Evolutionary conservation across 2,113 vertebrate species (phyloP), one percentile per base, ranked within the genome.

Genomic region (Lampris megalopsis): DNA sequence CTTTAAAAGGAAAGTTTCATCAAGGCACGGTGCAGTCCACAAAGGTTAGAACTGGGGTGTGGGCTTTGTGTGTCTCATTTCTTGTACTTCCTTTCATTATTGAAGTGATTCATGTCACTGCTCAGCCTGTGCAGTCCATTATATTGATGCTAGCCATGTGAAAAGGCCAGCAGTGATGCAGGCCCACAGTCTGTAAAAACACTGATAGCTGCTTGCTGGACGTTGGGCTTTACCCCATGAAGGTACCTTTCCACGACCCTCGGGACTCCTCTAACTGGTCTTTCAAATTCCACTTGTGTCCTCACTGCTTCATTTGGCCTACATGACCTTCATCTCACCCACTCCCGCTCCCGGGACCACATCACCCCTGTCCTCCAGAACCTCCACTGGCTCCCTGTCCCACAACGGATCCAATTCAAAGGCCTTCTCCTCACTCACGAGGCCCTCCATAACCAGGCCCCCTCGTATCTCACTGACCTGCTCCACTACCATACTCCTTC

Each of bases 181-280:
- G 9, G 50, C 64, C 68, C 71, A 1, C 68, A 50, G 68, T 61
- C 5, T 37, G 47, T 37, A 43, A 56, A 67, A 56, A 50, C 47
- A 36, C 48, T n/a, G 47, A 2, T 10, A 68, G 71, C 63, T 63
- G 3, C 41, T 64, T 68, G 8, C 53, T 61, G 42, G 53, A 52
- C 62, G 40, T 72, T 69, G 75, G 49, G 79, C 62, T 59, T 24
- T 6, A 52, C 38, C 47, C 2, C n/a, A 50, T 61, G 50, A 60
- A 81, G 84, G 56, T 4, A 71, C 38, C 73, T 37, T 42, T 62
- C 9, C 11, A 53, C 40, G 41, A 37, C 54, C 64, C 53, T 43
- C 35, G 69, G 68, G 38, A 60, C 37, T 9, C 58, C 60, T 5
- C 6, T 10, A 24, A 24, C 24, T 24, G 24, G 24, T 24, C 24